Evolutionary conservation across 2,797 vertebrate species (phyloP).

Genomic region (Anguilla pacifica): DNA sequence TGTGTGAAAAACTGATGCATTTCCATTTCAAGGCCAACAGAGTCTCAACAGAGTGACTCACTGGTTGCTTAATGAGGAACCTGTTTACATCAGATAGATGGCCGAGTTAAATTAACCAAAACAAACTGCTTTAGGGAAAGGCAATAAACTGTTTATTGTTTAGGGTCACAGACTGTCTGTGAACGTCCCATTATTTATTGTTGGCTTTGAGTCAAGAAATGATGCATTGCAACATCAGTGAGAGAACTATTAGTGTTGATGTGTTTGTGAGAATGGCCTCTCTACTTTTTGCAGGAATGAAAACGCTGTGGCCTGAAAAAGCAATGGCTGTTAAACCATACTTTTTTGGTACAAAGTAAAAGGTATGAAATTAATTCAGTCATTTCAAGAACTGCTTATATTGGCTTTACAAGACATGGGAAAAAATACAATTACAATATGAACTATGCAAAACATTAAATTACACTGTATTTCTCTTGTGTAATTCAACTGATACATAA

Average conservation of each 20-base stretch:
- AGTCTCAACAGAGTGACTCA: not conserved
- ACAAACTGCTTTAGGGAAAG: not conserved
- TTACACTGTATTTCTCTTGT: too few species aligned
- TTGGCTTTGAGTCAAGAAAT: not conserved
- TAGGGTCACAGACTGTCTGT: not conserved
- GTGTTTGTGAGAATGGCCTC: not conserved
- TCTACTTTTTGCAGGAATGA: constrained; percentile 34
- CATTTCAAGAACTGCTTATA: too few species aligned
- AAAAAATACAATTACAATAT: too few species aligned
- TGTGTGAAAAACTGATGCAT: not conserved
- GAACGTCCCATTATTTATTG: not conserved
- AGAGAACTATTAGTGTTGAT: not conserved
- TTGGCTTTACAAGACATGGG: too few species aligned
- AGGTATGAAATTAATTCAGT: not conserved
- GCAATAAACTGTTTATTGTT: not conserved
- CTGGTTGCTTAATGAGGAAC: not conserved
- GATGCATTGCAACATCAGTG: not conserved
- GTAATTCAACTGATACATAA: too few species aligned
- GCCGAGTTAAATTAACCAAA: not conserved
- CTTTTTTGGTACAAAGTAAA: not conserved
- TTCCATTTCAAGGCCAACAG: not conserved
- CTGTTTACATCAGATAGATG: not conserved
- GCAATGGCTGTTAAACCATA: not conserved
- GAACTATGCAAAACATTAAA: too few species aligned
- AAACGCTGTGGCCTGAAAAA: constrained; percentile 29